Evolutionary conservation across 2,113 vertebrate species (phyloP).

Genomic region (Stegastes partitus): DNA sequence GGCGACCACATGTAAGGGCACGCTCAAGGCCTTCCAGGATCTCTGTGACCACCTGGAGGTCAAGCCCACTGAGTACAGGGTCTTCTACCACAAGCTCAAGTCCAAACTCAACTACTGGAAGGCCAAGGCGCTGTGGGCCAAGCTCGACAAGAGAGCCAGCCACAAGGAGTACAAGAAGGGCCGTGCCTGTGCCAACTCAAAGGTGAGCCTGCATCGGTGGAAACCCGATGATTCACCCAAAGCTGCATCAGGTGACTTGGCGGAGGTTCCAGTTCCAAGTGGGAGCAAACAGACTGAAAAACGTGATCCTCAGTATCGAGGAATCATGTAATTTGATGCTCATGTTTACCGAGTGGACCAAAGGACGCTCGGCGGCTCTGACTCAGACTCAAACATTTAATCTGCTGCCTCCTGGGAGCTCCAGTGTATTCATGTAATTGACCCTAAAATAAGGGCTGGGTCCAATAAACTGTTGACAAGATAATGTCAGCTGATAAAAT

Average conservation of each 20-base stretch:
- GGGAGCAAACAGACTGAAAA: neutral
- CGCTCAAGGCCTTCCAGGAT: slow-evolving; percentile 97
- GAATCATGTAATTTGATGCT: slow-evolving; percentile 32
- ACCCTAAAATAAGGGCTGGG: too few relatives aligned
- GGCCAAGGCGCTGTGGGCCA: slow-evolving; percentile 98
- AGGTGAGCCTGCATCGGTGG: slow-evolving; percentile 81
- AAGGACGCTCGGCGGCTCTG: neutral
- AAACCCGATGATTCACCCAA: neutral
- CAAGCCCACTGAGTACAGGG: slow-evolving; percentile 91
- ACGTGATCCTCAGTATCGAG: slow-evolving; percentile 10
- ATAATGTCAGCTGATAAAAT: too few relatives aligned
- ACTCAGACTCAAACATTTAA: neutral
- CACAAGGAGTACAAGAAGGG: slow-evolving; percentile 99
- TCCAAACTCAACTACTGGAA: slow-evolving; percentile 99
- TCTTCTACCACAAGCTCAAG: slow-evolving; percentile 98
- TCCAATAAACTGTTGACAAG: neutral
- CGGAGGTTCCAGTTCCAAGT: neutral
- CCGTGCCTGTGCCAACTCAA: slow-evolving; percentile 92
- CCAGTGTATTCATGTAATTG: neutral
- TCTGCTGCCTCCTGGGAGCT: neutral
- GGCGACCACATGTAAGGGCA: slow-evolving; percentile 95
- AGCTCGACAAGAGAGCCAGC: slow-evolving; percentile 94
- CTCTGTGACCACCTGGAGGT: slow-evolving; percentile 94
- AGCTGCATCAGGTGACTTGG: neutral
- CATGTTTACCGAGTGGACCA: slow-evolving; percentile 3